A percentile compares a stretch with the other conserved stretches of the same genome.
These are phyloP conservation scores for Auanema freiburgensis DNA, from an alignment of 2,888 invertebrate genomes.

Conservation along the genomic window DNA sequence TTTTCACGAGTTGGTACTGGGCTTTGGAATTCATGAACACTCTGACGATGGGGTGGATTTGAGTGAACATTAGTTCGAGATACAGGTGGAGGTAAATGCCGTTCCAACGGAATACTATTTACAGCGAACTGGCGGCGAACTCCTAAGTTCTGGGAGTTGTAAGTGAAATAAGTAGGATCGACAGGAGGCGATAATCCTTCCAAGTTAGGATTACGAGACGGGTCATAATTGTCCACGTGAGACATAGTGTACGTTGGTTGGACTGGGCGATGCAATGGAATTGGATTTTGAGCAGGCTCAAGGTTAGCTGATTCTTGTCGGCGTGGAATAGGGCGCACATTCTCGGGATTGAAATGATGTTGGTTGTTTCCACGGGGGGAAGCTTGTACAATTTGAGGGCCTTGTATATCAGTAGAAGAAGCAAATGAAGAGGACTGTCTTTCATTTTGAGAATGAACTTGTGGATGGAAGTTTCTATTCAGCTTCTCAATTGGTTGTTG, in stretches of 20 bases:
- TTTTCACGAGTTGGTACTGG: too few relatives aligned
- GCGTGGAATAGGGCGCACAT: background rate
- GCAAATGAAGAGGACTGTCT: too few relatives aligned
- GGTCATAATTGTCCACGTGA: conserved; percentile 28
- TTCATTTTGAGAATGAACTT: too few relatives aligned
- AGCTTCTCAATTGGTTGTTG: too few relatives aligned
- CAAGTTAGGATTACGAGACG: conserved; percentile 27
- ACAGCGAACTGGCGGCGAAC: conserved; percentile 25
- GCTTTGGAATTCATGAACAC: too few relatives aligned
- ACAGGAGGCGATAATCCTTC: conserved; percentile 42
- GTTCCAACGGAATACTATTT: conserved; percentile 19
- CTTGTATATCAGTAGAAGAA: background rate
- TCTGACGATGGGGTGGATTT: too few relatives aligned
- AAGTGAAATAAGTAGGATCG: conserved; percentile 42
- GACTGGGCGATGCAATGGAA: background rate
- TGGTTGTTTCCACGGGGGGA: conserved; percentile 21
- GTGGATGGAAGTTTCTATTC: too few relatives aligned
- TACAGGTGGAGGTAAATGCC: background rate
- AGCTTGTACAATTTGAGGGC: conserved; percentile 7
- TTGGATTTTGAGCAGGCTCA: background rate
- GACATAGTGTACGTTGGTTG: conserved; percentile 16
- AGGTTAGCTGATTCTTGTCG: conserved; percentile 6
- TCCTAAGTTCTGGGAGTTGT: conserved; percentile 43
- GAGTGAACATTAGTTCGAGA: too few relatives aligned
- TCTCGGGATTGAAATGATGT: background rate